Percentiles rank a stretch among this genome's conserved stretches.
phyloP scores from a whole-genome alignment of 1,140 invertebrate genomes.

The Drosophila nigromelanica region DNA sequence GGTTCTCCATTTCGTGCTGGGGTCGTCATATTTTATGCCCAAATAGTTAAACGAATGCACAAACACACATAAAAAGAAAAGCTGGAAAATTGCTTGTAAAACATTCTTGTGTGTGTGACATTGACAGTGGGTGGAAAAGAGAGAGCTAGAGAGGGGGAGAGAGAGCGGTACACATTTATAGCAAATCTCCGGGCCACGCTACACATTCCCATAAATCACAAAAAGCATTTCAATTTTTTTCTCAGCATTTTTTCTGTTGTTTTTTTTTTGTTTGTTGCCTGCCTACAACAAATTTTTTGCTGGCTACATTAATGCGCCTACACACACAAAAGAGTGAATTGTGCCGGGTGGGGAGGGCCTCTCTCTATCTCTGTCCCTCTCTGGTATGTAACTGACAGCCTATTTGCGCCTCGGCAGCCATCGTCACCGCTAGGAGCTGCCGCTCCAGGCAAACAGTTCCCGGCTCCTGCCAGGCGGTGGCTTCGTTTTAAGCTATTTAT shows the following conservation, averaged over 20 bases:
- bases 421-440: constrained; percentile 24
- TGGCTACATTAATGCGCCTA: constrained; percentile 75
- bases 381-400: constrained; percentile 68
- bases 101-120: constrained; percentile 77
- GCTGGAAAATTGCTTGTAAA: constrained; percentile 82
- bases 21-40: constrained; percentile 71
- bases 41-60: constrained; percentile 77
- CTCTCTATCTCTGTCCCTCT: neutral
- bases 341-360: neutral
- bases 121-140: constrained; percentile 33
- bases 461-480: constrained; percentile 72
- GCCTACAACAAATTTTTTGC: constrained; percentile 45
- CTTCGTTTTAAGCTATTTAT: constrained; percentile 75
- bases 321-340: constrained; percentile 46
- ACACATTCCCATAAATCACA: constrained; percentile 79
- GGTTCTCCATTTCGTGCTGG: constrained; percentile 16
- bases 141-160: constrained; percentile 10
- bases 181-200: constrained; percentile 69
- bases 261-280: constrained; percentile 39
- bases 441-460: constrained; percentile 8
- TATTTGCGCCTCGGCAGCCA: constrained; percentile 67
- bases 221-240: constrained; percentile 78
- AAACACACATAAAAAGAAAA: constrained; percentile 67
- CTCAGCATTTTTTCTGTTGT: constrained; percentile 30
- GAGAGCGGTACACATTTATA: constrained; percentile 57